These are phyloP conservation scores for Manis pentadactyla DNA, from an alignment of 2,797 vertebrate genomes.

Conservation along the genomic window DNA sequence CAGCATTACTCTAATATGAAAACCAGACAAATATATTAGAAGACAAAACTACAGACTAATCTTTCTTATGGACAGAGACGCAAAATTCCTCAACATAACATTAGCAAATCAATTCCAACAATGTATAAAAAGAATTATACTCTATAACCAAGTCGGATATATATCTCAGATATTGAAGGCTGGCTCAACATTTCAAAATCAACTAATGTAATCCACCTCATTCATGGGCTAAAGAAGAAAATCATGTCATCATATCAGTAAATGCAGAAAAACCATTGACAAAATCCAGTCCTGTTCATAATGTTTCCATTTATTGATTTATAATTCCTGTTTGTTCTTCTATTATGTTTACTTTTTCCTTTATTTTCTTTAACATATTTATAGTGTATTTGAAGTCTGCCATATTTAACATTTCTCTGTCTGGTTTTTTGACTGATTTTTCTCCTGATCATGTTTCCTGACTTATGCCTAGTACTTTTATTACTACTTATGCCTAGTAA, in stretches of 20 bases:
- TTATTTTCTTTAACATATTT: neutral
- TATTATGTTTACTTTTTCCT: neutral
- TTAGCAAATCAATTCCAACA: neutral
- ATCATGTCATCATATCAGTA: neutral
- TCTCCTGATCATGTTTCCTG: neutral
- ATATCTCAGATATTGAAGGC: neutral
- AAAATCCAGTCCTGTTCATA: neutral
- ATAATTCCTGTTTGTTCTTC: neutral
- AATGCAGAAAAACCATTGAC: neutral
- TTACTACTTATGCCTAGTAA: too few species aligned
- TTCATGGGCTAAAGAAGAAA: neutral
- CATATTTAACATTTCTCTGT: neutral
- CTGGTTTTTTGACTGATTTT: neutral
- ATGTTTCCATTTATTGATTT: neutral
- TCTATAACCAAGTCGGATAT: neutral
- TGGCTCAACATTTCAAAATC: too few species aligned
- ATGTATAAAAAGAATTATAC: neutral
- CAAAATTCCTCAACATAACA: too few species aligned
- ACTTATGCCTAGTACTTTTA: too few species aligned
- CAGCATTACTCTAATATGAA: neutral
- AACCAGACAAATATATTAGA: too few species aligned
- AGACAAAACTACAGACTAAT: too few species aligned
- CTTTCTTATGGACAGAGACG: too few species aligned
- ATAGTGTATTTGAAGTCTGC: neutral
- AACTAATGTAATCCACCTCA: neutral